Evolutionary conservation across 2,797 vertebrate species (phyloP).

Genomic region (Typhlichthys eigenmanni): DNA sequence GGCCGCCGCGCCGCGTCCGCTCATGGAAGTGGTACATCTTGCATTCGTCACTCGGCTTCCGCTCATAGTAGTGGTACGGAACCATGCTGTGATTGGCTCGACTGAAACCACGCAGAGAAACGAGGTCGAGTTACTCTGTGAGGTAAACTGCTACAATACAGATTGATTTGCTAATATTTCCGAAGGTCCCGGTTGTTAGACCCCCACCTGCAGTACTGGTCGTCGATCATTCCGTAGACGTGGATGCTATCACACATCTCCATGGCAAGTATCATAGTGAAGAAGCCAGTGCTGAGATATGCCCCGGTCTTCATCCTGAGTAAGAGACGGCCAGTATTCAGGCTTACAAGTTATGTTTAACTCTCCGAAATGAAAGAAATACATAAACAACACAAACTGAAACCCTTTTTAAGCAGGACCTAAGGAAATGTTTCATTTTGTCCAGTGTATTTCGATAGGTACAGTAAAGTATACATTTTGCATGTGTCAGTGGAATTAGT

Average conservation of each 20-base stretch:
- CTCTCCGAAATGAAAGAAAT: background rate
- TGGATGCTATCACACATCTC: constrained; percentile 88
- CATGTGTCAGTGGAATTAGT: no score
- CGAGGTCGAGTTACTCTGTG: no score
- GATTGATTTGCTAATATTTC: no score
- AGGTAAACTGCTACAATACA: background rate
- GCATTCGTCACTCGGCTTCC: constrained; percentile 83
- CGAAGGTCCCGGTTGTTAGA: background rate
- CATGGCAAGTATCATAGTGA: constrained; percentile 91
- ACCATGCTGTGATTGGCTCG: constrained; percentile 77
- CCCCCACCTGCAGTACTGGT: constrained; percentile 88
- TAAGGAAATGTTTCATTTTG: no score
- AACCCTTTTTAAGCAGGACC: no score
- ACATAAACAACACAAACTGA: no score
- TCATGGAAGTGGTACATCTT: constrained; percentile 88
- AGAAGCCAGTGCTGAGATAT: constrained; percentile 95
- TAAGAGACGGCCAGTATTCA: constrained; percentile 18
- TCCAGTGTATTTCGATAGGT: no score
- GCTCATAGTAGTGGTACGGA: constrained; percentile 95
- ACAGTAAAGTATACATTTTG: no score
- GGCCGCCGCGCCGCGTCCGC: constrained; percentile 77
- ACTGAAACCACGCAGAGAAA: constrained; percentile 45
- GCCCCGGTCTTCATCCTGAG: constrained; percentile 91
- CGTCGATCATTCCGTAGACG: constrained; percentile 93
- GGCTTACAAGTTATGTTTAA: background rate